A percentile compares a stretch with the other conserved stretches of the same genome.
Conservation (phyloP, 2,797 vertebrate genomes). For the Passerculus sandwichensis region DNA sequence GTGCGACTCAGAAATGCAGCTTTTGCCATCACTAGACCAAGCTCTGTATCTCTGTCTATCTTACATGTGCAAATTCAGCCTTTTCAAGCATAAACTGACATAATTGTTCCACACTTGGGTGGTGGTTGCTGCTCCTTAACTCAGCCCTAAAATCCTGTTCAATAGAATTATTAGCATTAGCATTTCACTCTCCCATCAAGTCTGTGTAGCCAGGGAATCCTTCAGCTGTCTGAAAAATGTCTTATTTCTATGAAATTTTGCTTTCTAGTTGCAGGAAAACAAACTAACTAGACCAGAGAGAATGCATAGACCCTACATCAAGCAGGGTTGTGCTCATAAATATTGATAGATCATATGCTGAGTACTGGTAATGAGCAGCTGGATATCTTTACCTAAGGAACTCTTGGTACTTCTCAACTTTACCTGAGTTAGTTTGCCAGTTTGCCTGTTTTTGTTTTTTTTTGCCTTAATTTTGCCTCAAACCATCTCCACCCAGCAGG, state of each 20-base stretch:
- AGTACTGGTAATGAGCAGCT: not conserved
- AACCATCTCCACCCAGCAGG: not conserved
- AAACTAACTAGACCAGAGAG: not conserved
- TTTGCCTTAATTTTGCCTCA: not conserved
- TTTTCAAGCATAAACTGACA: not conserved
- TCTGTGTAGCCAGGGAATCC: not conserved
- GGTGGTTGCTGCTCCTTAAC: not conserved
- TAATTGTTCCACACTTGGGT: not conserved
- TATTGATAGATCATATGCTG: not conserved
- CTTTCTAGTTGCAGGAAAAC: not conserved
- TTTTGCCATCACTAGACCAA: not conserved
- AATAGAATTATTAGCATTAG: constrained; percentile 1
- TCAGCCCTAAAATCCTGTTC: not conserved
- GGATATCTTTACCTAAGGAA: not conserved
- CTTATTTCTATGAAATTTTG: not conserved
- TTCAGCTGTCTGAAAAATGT: not conserved
- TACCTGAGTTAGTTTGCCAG: not conserved
- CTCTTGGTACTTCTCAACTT: not conserved
- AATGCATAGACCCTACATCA: not conserved
- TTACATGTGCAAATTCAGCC: not conserved
- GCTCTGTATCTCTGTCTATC: not conserved
- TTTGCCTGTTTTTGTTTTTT: too few relatives aligned
- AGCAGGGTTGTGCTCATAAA: not conserved
- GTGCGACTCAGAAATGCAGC: not conserved
- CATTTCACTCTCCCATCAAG: not conserved